Conservation (phyloP, 2,797 vertebrate species). For the Liasis olivaceus region DNA sequence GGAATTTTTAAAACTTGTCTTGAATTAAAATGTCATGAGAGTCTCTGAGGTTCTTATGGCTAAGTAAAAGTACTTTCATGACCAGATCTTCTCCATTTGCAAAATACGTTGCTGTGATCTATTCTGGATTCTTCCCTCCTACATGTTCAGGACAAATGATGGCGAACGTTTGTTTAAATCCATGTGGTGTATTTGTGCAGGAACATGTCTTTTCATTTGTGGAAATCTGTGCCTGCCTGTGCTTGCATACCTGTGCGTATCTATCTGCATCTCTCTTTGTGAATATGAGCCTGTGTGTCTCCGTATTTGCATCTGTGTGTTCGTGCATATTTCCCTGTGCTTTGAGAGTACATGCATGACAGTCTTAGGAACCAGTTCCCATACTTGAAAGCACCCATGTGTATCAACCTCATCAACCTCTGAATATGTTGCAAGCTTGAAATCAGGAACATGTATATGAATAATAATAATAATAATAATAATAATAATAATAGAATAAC, state of each 20-base stretch:
- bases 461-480: not conserved
- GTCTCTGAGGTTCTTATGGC: not conserved
- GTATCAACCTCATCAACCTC: too few relatives aligned
- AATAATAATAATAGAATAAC: too few relatives aligned
- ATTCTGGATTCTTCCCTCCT: not conserved
- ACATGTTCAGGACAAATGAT: not conserved
- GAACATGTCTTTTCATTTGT: not conserved
- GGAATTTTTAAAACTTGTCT: too few relatives aligned
- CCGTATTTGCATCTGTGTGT: not conserved
- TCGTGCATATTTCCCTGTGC: not conserved
- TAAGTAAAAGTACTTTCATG: too few relatives aligned
- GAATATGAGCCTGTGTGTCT: too few relatives aligned
- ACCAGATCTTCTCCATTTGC: not conserved
- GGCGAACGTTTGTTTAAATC: not conserved
- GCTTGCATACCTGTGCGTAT: not conserved
- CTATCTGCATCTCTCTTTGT: too few relatives aligned
- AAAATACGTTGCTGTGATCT: not conserved
- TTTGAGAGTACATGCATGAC: too few relatives aligned
- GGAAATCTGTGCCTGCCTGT: not conserved
- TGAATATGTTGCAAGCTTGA: not conserved
- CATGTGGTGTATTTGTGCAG: not conserved
- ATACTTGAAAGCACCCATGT: not conserved
- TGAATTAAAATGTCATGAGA: too few relatives aligned
- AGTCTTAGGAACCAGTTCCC: too few relatives aligned
- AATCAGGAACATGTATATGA: not conserved